Conservation (phyloP, 2,888 invertebrate genomes). For the Cantharis flavilabris region DNA sequence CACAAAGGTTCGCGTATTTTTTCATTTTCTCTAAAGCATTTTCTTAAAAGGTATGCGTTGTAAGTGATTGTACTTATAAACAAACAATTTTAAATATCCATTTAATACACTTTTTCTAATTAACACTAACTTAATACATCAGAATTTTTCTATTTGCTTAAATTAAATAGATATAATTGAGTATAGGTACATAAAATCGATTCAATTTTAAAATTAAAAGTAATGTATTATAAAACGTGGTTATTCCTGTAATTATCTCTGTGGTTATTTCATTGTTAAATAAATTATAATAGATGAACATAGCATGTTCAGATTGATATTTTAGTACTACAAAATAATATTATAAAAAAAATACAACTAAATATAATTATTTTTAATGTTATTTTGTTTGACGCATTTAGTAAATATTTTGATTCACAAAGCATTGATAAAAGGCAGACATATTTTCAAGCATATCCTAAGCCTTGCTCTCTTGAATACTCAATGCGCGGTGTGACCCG, state of each 20-base stretch:
- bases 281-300: neutral
- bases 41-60: constrained; percentile 14
- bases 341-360: neutral
- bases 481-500: constrained; percentile 50
- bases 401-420: constrained; percentile 26
- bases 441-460: constrained; percentile 29
- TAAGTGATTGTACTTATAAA: constrained; percentile 15
- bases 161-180: neutral
- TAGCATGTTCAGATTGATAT: neutral
- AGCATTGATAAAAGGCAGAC: constrained; percentile 28
- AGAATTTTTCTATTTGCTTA: neutral
- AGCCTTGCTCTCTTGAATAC: constrained; percentile 40
- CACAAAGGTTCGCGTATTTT: constrained; percentile 39
- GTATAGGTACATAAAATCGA: too few relatives aligned
- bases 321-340: neutral
- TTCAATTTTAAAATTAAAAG: too few relatives aligned
- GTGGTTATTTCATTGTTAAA: neutral
- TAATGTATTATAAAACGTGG: too few relatives aligned
- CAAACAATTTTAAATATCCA: neutral
- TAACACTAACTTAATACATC: neutral
- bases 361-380: constrained; percentile 22
- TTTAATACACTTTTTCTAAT: neutral
- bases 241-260: too few relatives aligned
- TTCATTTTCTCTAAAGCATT: constrained; percentile 34
- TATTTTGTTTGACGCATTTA: constrained; percentile 23